Percentiles rank a stretch among this genome's conserved stretches.
These are phyloP conservation scores for Chromis chromis DNA, from an alignment of 2,797 vertebrate genomes.

Conservation along the genomic window DNA sequence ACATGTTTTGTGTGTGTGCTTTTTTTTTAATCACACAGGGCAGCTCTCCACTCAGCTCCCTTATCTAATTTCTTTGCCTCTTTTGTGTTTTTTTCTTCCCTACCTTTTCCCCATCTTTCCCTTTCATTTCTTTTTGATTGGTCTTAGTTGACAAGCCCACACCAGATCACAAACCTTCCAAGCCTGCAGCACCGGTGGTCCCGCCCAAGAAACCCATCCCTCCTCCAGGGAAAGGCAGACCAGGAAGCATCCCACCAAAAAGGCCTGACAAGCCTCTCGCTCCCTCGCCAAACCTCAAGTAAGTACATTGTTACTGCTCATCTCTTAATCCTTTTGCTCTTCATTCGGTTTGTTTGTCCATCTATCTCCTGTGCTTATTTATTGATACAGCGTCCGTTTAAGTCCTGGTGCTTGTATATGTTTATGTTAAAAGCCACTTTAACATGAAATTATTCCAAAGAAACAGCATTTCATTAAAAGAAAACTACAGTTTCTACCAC, in stretches of 20 bases:
- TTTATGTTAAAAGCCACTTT: neutral
- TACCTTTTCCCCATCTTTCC: neutral
- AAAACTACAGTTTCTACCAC: neutral
- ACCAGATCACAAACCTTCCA: conserved; percentile 88
- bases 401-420: neutral
- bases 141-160: conserved; percentile 86
- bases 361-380: neutral
- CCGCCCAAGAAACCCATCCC: conserved; percentile 94
- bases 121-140: conserved; percentile 28
- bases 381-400: neutral
- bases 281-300: conserved; percentile 82
- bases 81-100: neutral
- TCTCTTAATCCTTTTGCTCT: neutral
- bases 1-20: no score
- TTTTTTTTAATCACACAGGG: no score
- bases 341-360: neutral
- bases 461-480: neutral
- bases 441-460: neutral
- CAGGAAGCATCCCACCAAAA: conserved; percentile 85
- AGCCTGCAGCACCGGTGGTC: conserved; percentile 91
- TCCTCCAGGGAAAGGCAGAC: conserved; percentile 87
- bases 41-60: no score
- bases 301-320: conserved; percentile 10
- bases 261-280: conserved; percentile 90
- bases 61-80: neutral